Percentiles rank a stretch among this genome's conserved stretches.
Evolutionary conservation across 2,797 vertebrate genomes (phyloP).

Genomic region (Heteromormyrus szaboi): DNA sequence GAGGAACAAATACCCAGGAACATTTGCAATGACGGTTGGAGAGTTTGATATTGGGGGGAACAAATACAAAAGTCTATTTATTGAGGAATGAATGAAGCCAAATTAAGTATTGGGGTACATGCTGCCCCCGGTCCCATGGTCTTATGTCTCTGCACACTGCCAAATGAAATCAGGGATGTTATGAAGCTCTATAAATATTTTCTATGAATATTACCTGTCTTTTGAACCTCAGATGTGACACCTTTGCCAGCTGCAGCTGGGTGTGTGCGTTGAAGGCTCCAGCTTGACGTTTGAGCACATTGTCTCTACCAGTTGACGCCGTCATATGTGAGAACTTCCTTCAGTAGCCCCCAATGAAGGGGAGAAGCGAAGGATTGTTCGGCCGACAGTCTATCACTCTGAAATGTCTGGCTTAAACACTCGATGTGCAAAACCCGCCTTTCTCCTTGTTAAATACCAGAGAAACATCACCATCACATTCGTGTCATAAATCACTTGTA

Average conservation of each 20-base stretch:
- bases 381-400: not conserved
- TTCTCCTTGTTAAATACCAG: conserved; percentile 14
- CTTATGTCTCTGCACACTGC: not conserved
- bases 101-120: not conserved
- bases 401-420: not conserved
- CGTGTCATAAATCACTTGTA: conserved; percentile 23
- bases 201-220: not conserved
- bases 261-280: not conserved
- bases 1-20: not conserved
- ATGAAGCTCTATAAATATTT: not conserved
- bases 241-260: not conserved
- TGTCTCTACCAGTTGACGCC: not conserved
- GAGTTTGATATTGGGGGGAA: not conserved
- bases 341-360: not conserved
- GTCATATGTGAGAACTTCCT: not conserved
- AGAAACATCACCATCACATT: not conserved
- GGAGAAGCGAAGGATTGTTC: not conserved
- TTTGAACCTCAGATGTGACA: not conserved
- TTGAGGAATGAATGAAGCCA: not conserved
- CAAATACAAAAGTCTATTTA: not conserved
- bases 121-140: not conserved
- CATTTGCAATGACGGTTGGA: not conserved
- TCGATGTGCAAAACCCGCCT: conserved; percentile 20
- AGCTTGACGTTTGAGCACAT: not conserved
- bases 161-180: not conserved